These are phyloP conservation scores for Danio aesculapii DNA, from an alignment of 2,797 vertebrate genomes.

Conservation along the genomic window DNA sequence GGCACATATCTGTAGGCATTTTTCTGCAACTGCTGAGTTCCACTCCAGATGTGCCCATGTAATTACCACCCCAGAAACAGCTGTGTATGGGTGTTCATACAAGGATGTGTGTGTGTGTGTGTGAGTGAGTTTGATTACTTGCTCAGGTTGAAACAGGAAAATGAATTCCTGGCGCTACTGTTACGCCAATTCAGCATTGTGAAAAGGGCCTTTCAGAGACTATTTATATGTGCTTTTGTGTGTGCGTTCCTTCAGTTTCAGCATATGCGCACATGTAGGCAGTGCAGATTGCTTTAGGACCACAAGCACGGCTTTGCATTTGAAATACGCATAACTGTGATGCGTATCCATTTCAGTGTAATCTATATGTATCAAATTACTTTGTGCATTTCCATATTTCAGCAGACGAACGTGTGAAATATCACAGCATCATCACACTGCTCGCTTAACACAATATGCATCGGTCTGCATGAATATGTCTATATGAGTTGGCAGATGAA, in stretches of 20 bases:
- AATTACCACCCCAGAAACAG: constrained; percentile 56
- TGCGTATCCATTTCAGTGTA: constrained; percentile 1
- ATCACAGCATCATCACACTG: constrained; percentile 1
- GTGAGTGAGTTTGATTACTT: constrained; percentile 47
- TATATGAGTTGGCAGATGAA: background rate
- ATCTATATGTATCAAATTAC: constrained; percentile 21
- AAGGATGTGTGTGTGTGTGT: constrained; percentile 51
- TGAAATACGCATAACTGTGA: background rate
- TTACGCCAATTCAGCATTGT: constrained; percentile 41
- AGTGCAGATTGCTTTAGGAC: background rate
- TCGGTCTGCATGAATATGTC: background rate
- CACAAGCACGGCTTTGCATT: background rate
- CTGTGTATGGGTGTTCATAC: constrained; percentile 36
- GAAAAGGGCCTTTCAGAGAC: constrained; percentile 30
- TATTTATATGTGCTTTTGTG: constrained; percentile 24
- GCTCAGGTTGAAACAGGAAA: constrained; percentile 53
- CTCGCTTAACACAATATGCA: background rate
- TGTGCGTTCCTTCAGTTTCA: background rate
- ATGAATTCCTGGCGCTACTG: constrained; percentile 42
- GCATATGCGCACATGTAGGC: constrained; percentile 5
- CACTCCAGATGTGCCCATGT: constrained; percentile 59
- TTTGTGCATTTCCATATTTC: constrained; percentile 18
- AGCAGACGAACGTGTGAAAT: constrained; percentile 10
- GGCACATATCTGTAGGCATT: constrained; percentile 47
- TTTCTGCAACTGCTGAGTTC: constrained; percentile 35